A percentile compares a stretch with the other conserved stretches of the same genome.
Evolutionary conservation across 2,113 vertebrate species (phyloP).

Genomic region (Gymnobelideus leadbeateri): DNA sequence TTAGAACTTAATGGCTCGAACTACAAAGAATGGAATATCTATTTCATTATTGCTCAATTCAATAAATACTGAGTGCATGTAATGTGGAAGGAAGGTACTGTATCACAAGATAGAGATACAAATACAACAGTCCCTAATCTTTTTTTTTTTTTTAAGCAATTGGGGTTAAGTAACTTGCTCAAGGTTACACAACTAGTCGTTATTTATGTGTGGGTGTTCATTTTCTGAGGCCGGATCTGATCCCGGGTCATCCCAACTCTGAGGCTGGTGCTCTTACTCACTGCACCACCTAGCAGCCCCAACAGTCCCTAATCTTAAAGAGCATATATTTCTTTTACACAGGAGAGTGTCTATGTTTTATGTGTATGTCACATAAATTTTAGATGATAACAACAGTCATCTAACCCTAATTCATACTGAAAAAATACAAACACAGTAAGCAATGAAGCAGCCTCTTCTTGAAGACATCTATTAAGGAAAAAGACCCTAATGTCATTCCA

Average conservation of each 20-base stretch:
- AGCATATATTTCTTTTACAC: background rate
- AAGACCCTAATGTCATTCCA: background rate
- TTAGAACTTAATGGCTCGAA: background rate
- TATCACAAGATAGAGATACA: background rate
- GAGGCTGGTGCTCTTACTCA: too few relatives aligned
- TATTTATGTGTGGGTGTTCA: too few relatives aligned
- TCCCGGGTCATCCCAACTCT: too few relatives aligned
- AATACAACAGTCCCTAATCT: too few relatives aligned
- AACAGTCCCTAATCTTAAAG: background rate
- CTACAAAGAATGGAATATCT: background rate
- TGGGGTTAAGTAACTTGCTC: too few relatives aligned
- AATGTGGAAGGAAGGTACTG: background rate
- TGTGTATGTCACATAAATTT: background rate
- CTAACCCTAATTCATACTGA: background rate
- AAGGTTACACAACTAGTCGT: too few relatives aligned
- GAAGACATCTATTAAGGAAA: background rate
- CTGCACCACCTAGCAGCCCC: too few relatives aligned
- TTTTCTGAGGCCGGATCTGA: too few relatives aligned
- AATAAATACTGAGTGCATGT: background rate
- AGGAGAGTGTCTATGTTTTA: background rate
- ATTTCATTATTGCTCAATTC: background rate
- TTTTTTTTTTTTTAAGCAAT: too few relatives aligned
- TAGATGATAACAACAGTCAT: background rate
- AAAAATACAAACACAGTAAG: background rate
- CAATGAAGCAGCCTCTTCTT: background rate